Percentiles rank a stretch among this genome's conserved stretches.
These are phyloP conservation scores for Manis javanica DNA, from an alignment of 2,797 vertebrate genomes.

Conservation along the genomic window DNA sequence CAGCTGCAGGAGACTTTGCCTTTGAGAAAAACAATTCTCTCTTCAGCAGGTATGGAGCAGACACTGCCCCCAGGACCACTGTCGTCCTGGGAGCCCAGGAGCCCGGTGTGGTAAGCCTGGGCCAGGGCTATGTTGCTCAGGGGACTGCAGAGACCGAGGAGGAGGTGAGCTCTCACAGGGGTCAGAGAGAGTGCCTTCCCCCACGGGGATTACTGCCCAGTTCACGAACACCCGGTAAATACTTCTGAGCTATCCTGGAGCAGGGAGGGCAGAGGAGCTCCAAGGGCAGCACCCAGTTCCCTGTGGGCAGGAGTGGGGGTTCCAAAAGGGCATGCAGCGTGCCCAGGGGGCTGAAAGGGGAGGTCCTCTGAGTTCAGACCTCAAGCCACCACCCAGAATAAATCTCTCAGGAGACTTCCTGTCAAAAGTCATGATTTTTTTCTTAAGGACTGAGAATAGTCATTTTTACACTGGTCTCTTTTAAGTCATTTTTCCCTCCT, in stretches of 20 bases:
- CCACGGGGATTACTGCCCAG: background rate
- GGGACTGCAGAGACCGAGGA: background rate
- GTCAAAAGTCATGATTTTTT: background rate
- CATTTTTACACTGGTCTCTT: background rate
- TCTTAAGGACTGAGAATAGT: background rate
- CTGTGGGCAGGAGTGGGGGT: background rate
- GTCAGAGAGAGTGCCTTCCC: background rate
- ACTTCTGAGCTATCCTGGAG: background rate
- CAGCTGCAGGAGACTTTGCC: rapidly evolving
- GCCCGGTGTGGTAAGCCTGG: rapidly evolving
- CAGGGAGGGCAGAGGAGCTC: background rate
- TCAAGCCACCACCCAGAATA: background rate
- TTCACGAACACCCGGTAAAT: background rate
- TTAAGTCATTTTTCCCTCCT: background rate
- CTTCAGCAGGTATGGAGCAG: background rate
- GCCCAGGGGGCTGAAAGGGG: rapidly evolving
- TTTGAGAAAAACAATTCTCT: background rate
- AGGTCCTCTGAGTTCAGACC: background rate
- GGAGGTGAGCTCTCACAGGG: too few relatives aligned
- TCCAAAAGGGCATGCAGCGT: rapidly evolving
- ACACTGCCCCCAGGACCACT: background rate
- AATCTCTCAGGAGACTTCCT: background rate
- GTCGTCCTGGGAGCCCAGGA: background rate
- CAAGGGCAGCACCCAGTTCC: background rate
- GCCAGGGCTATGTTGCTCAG: background rate